Base-by-base conservation (phyloP, 1,140 invertebrate species). In the Archivesica marissinica region DNA sequence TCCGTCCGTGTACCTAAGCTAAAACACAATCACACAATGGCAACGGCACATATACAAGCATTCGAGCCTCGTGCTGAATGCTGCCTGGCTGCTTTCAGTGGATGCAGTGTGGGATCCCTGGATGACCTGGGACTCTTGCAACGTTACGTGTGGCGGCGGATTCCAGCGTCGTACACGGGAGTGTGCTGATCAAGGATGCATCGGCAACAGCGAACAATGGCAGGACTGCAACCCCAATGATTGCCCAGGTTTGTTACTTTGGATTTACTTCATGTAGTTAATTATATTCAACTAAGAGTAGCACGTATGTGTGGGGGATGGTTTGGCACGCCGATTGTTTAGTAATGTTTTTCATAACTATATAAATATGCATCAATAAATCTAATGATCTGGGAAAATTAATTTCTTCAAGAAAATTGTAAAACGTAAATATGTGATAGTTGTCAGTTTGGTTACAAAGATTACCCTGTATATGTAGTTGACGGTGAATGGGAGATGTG, bases 121-220 rank as follows among this genome's bases (percentile, higher is more conserved):
- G 95, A 95, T 1, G 96, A 96, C 28, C 96, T 99, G 98, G 98
- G 96, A 97, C 2, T 95, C 96, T 1, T 99, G 98, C 94, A 97
- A 96, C 88, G 96, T 97, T 0, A 96, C 96, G 0, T 99, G 98
- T 92, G 98, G 98, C 0, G 97, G 97, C 91, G 98, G 98, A 0
- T 95, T 96, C 44, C 95, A 96, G 11, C 96, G 96, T 61, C 95
- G 98, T 11, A 95, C 28, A 0, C 72, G 91, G 47, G 47, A 47
- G 1, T 90, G 89, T 56, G 85, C 90, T 11, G 38, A 66, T 33
- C 81, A 88, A 79, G 90, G 90, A 11, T 92, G 92, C 66, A 77
- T 75, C 20, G 90, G 90, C 15, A 61, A 75, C 13, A 33, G 54
- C 0, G 84, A 85, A 39, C 85, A 89, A 47, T 41, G 47, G 25